Conservation (phyloP, 2,797 vertebrate genomes). For the Momotus momota region DNA sequence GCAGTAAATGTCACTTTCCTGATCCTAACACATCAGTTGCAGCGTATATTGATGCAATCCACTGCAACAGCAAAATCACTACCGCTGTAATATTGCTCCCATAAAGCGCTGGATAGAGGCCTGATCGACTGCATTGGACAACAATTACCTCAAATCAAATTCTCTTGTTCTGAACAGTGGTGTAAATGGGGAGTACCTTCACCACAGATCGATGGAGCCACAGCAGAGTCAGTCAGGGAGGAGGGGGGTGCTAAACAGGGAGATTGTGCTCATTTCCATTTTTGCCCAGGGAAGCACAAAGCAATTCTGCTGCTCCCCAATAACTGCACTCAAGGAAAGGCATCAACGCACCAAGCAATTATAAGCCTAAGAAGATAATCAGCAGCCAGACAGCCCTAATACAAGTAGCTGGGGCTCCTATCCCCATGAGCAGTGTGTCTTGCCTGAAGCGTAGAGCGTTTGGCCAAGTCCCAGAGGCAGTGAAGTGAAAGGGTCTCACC, state of each 20-base stretch:
- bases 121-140: neutral
- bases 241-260: neutral
- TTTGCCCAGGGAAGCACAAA: neutral
- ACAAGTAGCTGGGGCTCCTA: neutral
- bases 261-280: neutral
- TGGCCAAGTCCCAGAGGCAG: constrained; percentile 55
- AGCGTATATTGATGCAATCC: constrained; percentile 46
- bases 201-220: neutral
- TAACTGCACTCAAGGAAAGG: neutral
- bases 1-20: constrained; percentile 58
- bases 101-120: constrained; percentile 22
- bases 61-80: constrained; percentile 37
- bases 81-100: neutral
- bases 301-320: neutral
- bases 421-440: neutral
- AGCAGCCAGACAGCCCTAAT: neutral
- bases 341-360: neutral
- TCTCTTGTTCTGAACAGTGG: neutral
- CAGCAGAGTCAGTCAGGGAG: neutral
- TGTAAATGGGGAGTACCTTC: neutral
- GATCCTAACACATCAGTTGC: constrained; percentile 39
- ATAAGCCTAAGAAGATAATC: neutral
- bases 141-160: constrained; percentile 57
- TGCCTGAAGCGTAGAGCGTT: constrained; percentile 17
- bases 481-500: constrained; percentile 61